Base-by-base conservation (phyloP, 2,888 invertebrate species). In the Crocallis elinguaria region DNA sequence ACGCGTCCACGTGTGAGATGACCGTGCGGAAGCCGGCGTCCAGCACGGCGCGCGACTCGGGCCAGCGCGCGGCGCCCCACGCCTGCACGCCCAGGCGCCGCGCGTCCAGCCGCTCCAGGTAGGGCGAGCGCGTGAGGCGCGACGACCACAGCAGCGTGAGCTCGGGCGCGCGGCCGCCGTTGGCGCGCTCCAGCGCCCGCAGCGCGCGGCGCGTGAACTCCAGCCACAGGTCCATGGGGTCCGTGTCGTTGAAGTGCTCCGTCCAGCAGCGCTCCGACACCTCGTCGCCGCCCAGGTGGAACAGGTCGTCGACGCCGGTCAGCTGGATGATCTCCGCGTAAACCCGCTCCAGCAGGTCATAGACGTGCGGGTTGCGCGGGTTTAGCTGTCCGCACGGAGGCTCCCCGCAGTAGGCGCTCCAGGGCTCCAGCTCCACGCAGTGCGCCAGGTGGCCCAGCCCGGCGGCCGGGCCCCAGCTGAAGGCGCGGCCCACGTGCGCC, bases 351-450 rank as follows among this genome's bases (percentile, higher is more conserved):
- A 96, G 85, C 33, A 96, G 90, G 43, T 93, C 91, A 81, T 95
- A 96, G 0, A 96, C 94, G 76, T 95, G 93, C 33, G 95, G 95
- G 77, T 96, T 96, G 61, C 94, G 94, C 1, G 96, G 96, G 86
- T 97, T 96, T 25, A 97, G 86, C 75, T 97, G 96, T 0, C 97
- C 97, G 76, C 97, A 97, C 0, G 97, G 97, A 3, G 97, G 97
- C 77, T 97, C 96, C 9, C 96, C 96, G 77, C 96, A 95, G 82
- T 94, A 96, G 27, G 94, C 90, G 66, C 93, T 94, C 96, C 96
- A 96, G 0, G 96, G 96, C 67, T 95, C 94, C 41, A 94, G 94
- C 78, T 97, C 96, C 8, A 97, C 93, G 79, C 97, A 97, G 57
- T 96, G 92, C 7, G 96, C 96, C 27, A 97, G 85, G 49, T 95